Percentiles rank a stretch among this genome's conserved stretches.
Conservation (phyloP, 2,797 vertebrate species). For the Squalus acanthias region DNA sequence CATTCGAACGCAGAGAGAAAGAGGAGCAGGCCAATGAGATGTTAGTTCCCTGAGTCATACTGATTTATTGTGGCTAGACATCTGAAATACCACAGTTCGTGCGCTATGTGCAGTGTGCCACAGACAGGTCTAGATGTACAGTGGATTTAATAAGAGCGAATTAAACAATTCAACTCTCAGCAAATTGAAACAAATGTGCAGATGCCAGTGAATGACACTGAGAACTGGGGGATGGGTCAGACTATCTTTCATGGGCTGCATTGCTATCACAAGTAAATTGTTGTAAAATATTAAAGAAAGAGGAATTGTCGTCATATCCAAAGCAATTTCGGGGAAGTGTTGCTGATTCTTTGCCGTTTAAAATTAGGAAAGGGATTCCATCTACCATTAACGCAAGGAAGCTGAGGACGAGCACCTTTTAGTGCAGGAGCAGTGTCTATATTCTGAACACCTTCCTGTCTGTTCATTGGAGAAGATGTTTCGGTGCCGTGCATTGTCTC, state of each 20-base stretch:
- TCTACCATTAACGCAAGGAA: neutral
- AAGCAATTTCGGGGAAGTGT: neutral
- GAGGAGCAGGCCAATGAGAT: conserved; percentile 52
- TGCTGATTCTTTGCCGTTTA: neutral
- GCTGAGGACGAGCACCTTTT: neutral
- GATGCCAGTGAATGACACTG: neutral
- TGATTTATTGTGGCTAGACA: neutral
- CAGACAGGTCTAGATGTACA: neutral
- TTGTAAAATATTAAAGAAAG: neutral
- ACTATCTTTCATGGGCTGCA: neutral
- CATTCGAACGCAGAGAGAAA: conserved; percentile 62
- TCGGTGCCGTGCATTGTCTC: neutral
- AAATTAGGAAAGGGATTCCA: neutral
- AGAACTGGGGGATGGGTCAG: neutral
- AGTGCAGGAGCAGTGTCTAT: neutral
- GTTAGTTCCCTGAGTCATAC: conserved; percentile 52
- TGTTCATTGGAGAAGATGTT: neutral
- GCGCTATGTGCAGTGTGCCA: neutral
- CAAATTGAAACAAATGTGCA: neutral
- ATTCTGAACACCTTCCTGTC: neutral
- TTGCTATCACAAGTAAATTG: neutral
- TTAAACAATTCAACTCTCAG: neutral
- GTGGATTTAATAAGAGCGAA: neutral
- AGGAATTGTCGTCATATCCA: neutral
- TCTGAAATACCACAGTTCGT: neutral